Base-by-base conservation (phyloP, 2,888 invertebrate species). In the Malthinus flaveolus region DNA sequence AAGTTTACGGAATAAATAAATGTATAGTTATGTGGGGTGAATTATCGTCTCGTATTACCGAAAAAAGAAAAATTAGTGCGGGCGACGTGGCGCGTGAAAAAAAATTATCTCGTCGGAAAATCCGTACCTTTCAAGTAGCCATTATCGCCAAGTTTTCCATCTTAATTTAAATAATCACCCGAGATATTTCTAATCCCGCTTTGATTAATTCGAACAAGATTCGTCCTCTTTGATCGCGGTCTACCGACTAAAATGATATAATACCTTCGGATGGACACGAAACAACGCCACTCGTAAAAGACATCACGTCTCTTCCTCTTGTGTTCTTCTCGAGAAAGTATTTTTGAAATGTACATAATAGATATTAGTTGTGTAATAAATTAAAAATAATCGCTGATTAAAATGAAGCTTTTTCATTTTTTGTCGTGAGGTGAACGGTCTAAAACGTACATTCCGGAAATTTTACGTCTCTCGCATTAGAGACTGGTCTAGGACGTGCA, bases 131-230 rank as follows among this genome's bases (percentile, higher is more conserved):
- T 66, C 23, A 23, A 23, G 23, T 23, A n/a, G n/a, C n/a, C 68
- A 70, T 73, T 74, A 73, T 73, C 71, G 67, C 68, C 35, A 61
- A 69, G 67, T 70, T 69, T n/a, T 73, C 72, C 68, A 73, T 75
- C 75, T 75, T 72, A 74, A 75, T 75, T 75, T 75, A 74, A 73
- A 74, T 75, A 75, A 75, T 73, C 74, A 68, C 74, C 23, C 70
- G 71, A 71, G 66, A 73, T 75, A 73, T 73, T 73, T 74, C 74
- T 74, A 74, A 74, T 74, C 74, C 72, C 55, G 63, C 67, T 66
- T 70, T 73, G 74, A 75, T 74, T 74, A 73, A 75, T 75, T 72
- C 71, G 68, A 68, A 73, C 69, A 70, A 67, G 71, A 68, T 66
- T 66, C 66, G 67, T 66, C 66, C 5, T 65, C 72, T 73, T 73